Evolutionary conservation across 2,797 vertebrate genomes (phyloP), one percentile per base, ranked within the genome.

Genomic region (Notolepis coatsorum): DNA sequence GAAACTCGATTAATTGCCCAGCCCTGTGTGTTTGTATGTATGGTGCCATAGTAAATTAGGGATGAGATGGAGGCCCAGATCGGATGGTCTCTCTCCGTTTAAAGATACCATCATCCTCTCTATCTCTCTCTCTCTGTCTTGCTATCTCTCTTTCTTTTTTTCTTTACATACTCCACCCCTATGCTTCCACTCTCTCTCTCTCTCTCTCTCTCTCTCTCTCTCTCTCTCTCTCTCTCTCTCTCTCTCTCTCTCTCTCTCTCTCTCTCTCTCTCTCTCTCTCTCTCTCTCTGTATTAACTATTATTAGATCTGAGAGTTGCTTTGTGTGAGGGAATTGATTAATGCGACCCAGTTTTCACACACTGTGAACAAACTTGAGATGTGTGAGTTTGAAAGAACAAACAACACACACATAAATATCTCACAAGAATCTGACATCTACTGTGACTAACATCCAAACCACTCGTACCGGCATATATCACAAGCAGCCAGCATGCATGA

Each of bases 301-400:
- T 72, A 72, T 75, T 77, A 82, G 66, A 75, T 63, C 37, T 41
- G 41, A 77, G 65, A 53, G n/a, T 37, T 61, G 46, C 45, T 42
- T 57, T 4, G 15, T 63, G 65, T 66, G 64, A 77, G 71, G 56
- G 73, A 81, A 81, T 77, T 66, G 84, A 78, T 79, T 61, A 71
- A 42, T 30, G 50, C 72, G 84, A 82, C 74, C 86, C 67, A 84
- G 52, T 84, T 87, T 72, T 47, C 66, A 63, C 50, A 27, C 59
- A 53, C 73, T 45, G 31, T 25, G 35, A n/a, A 31, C 15, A 73
- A 58, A 76, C 33, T 55, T 65, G 4, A 58, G 51, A 61, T 13
- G 35, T 38, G 46, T 33, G 50, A 24, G 47, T 25, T 13, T 41
- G 38, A n/a, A 17, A 2, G n/a, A n/a, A 41, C 12, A 41, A n/a